Evolutionary conservation across 2,113 vertebrate species (phyloP).

Genomic region (Seriola aureovittata): DNA sequence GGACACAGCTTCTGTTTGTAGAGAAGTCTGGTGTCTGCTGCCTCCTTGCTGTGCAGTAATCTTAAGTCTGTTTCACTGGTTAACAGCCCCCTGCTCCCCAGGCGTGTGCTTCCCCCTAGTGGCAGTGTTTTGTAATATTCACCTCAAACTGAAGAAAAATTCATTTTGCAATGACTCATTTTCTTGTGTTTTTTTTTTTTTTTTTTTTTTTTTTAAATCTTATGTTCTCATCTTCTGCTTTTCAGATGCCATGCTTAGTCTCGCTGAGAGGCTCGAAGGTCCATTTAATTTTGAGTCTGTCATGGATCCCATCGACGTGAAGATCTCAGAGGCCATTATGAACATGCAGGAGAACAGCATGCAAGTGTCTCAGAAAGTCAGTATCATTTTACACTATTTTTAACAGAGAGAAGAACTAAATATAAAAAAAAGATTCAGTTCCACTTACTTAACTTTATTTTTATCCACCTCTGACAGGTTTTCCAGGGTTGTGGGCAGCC

Average conservation of each 20-base stretch:
- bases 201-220: neutral
- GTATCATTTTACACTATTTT: slow-evolving; percentile 15
- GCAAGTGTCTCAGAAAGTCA: slow-evolving; percentile 96
- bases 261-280: slow-evolving; percentile 94
- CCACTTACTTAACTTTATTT: neutral
- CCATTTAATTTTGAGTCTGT: slow-evolving; percentile 98
- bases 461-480: slow-evolving; percentile 82
- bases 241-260: slow-evolving; percentile 93
- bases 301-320: slow-evolving; percentile 98
- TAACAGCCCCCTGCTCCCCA: neutral
- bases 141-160: neutral
- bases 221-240: neutral
- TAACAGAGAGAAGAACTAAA: neutral
- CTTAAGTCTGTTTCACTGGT: slow-evolving; percentile 23
- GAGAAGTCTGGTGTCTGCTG: slow-evolving; percentile 46
- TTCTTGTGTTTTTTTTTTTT: neutral
- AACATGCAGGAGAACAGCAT: slow-evolving; percentile 99
- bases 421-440: neutral
- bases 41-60: slow-evolving; percentile 28
- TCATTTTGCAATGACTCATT: neutral
- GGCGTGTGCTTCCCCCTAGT: slow-evolving; percentile 71
- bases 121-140: slow-evolving; percentile 44
- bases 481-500: slow-evolving; percentile 99
- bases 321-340: slow-evolving; percentile 98
- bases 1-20: slow-evolving; percentile 22